Evolutionary conservation across 2,888 invertebrate genomes (phyloP), one percentile per base, ranked within the genome.

Genomic region (Tigriopus californicus): DNA sequence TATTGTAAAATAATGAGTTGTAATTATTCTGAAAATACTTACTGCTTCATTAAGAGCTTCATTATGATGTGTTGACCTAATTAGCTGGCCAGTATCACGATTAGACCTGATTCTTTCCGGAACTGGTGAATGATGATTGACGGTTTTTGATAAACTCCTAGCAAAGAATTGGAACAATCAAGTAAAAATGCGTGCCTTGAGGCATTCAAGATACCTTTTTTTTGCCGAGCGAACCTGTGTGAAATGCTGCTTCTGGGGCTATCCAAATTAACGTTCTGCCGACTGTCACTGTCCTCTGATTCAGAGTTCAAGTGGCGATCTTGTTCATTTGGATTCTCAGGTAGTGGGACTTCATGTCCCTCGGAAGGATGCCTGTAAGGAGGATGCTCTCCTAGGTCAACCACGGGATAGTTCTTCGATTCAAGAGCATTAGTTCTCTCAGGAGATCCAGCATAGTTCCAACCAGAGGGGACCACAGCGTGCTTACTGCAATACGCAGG

Each of bases 401-500:
- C 60, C 58, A 54, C 60, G 25, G 62, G 62, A 46, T 62, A 53
- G 46, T 63, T 60, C 13, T 62, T 62, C 12, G 61, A 63, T 49
- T 33, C 33, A 5, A 33, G 33, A 33, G 33, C 4, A 8, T 3
- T 8, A 3, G 33, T 33, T 33, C 61, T 60, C 41, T 65, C 62
- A 57, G 63, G 62, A 13, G 64, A 55, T 58, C 63, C 67, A 64
- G 70, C 69, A 64, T 88, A 89, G 68, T 84, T 87, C 89, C 89
- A 89, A 65, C 79, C 58, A 49, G 33, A 33, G 3, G 33, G 33
- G 8, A 33, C 8, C 33, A 33, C 33, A 3, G 33, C 80, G 71
- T 89, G 89, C 68, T 84, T 82, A 6, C 83, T 80, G 63, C 85
- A 75, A 72, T 86, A 89, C 2, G 84, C 80, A 20, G 88, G 88